Evolutionary conservation across 2,797 vertebrate genomes (phyloP), one percentile per base, ranked within the genome.

Genomic region (Crax fasciolata): DNA sequence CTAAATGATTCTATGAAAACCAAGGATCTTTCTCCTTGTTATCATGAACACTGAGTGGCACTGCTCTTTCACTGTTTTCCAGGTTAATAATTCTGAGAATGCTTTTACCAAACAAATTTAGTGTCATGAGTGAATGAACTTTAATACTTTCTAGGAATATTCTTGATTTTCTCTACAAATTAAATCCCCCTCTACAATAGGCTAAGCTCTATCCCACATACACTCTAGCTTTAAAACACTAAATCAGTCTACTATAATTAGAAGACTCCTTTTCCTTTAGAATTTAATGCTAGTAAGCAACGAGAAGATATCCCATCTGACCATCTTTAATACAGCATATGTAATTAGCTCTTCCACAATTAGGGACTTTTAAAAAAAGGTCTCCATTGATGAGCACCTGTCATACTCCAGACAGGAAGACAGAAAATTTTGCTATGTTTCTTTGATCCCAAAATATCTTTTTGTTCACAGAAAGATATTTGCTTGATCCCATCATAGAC

Each of bases 361-460:
- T 24, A 78, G 3, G 18, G 88, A 77, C 35, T 43, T 44, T 6
- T 13, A 65, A 66, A 58, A 41, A 71, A 35, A 82, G 41, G n/a
- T 28, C 10, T 32, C 30, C 11, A 49, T 18, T 68, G 25, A 84
- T 72, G 62, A 81, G 48, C 12, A 67, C 17, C n/a, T 32, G 3
- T 44, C 23, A 4, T 6, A 78, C 70, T 90, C 16, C 19, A 93
- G 83, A 86, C 7, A 82, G 48, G 9, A 63, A 82, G 92, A 59
- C 2, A 81, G 12, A 62, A 82, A 72, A 8, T 1, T 8, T 61
- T 54, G 3, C 10, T 43, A 63, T 24, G 1, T 20, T 81, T 61
- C 9, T 78, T 84, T 66, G 46, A 24, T 46, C 63, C 1, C 2
- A 39, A 88, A 54, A n/a, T 28, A 55, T n/a, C 17, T 41, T 86